Base-by-base conservation (phyloP, 2,113 vertebrate species). In the Trematomus loennbergii region DNA sequence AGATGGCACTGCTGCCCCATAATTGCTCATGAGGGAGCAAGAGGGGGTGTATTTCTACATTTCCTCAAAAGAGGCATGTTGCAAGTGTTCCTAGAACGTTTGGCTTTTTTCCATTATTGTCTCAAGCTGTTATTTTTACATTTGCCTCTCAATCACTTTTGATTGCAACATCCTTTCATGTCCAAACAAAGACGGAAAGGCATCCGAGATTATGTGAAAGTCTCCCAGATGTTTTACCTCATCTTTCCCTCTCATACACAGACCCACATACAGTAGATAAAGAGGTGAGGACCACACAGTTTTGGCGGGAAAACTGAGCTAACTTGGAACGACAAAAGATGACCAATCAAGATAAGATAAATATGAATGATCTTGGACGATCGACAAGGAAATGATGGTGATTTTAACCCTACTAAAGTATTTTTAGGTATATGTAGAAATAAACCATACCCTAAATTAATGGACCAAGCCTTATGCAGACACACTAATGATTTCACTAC, bases 1-100 rank as follows among this genome's bases (percentile, higher is more conserved):
- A 92, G 93, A 53, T 91, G 92, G 78, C 89, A 83, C 89, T 94
- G 78, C 73, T 75, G 5, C 75, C 57, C 83, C 74, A 91, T 33
- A n/a, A 9, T 73, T 78, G 45, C 20, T n/a, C n/a, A 48, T 9
- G 9, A 72, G 2, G 8, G 9, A 0, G 50, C 72, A 60, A 18
- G 22, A 50, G 25, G 1, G 9, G 48, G 29, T 64, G 18, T 8
- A 9, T 69, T 53, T 16, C 43, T 3, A 20, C 12, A 43, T 43
- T 25, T 16, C 16, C 18, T 62, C 9, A 33, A 49, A 77, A 59
- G 22, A 54, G 12, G 1, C 52, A 17, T 67, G 64, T 17, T 48
- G 40, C 33, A 73, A 73, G 81, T 78, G 33, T 62, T 48, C 0
- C 12, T 67, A 52, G 5, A 68, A 46, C 67, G 46, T 48, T 49